Evolutionary conservation across 2,797 vertebrate genomes (phyloP), one percentile per base, ranked within the genome.

Genomic region (Myoxocephalus aenaeus): DNA sequence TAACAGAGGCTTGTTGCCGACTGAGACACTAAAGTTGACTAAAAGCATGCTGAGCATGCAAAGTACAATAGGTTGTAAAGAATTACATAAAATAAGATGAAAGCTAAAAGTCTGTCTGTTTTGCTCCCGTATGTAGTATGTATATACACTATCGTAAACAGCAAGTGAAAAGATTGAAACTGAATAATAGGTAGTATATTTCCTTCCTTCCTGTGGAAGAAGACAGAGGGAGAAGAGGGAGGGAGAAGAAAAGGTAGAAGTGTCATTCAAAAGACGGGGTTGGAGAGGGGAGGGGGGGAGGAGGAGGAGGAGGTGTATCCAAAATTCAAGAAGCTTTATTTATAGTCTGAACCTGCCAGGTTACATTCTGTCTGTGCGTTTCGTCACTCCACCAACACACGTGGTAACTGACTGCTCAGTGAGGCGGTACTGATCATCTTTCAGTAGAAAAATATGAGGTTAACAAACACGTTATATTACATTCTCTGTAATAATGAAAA

Each of bases 261-360:
- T 62, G 59, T 64, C 27, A 48, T 17, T 48, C 2, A n/a, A 48
- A 65, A 48, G 44, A 63, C 15, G 15, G 48, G 65, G 29, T 29
- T 34, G 32, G 32, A 34, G 32, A 34, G 29, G 29, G 29, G 29
- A 13, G 32, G 1, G 4, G 32, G n/a, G n/a, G n/a, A n/a, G n/a
- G n/a, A n/a, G 32, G 29, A 29, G 40, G 36, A 27, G 54, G 61
- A 20, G 56, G 56, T 59, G 25, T 44, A 10, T 22, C 9, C 3
- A 7, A 68, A 63, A 76, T 64, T 65, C 7, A 73, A 72, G 66
- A 67, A 29, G 58, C 51, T 51, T 64, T 62, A 63, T 75, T 75
- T 65, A 75, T 18, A 25, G 44, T 67, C 14, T 13, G 64, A 72
- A 75, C 78, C 66, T 34, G 82, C 44, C 32, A 0, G 44, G 65